phyloP scores from a whole-genome alignment of 2,113 vertebrate genomes.

The Triplophysa rosa region DNA sequence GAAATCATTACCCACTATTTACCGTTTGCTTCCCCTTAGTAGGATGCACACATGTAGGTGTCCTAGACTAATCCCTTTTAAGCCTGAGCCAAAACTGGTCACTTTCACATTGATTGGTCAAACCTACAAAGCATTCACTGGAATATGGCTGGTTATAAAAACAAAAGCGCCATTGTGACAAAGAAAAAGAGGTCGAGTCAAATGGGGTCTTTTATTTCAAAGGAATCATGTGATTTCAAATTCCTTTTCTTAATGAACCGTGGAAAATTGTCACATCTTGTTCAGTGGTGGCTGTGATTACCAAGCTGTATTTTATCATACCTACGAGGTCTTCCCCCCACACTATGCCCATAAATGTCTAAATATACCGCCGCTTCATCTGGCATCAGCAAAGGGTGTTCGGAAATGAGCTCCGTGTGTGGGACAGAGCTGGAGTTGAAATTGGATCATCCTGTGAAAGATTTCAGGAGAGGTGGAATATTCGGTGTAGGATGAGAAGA shows the following conservation, averaged over 20 bases:
- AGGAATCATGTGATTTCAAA: neutral
- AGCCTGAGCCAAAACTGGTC: neutral
- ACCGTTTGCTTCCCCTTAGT: neutral
- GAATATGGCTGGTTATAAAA: too few relatives aligned
- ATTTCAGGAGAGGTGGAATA: slow-evolving; percentile 17
- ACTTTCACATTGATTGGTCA: neutral
- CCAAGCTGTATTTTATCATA: neutral
- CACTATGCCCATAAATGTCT: neutral
- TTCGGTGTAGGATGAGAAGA: slow-evolving; percentile 3
- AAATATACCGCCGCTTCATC: neutral
- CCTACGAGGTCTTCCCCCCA: neutral
- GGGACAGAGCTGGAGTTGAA: slow-evolving; percentile 16
- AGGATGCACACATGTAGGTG: neutral
- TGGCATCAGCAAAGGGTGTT: neutral
- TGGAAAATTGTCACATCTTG: neutral
- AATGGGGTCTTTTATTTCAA: neutral
- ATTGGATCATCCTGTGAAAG: slow-evolving; percentile 3
- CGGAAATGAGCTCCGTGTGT: neutral
- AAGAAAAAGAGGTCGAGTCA: too few relatives aligned
- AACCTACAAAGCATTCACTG: neutral
- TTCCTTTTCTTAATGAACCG: neutral
- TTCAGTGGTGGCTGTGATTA: neutral
- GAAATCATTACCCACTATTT: slow-evolving; percentile 18
- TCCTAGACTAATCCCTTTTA: neutral
- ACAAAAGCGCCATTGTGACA: too few relatives aligned